These are phyloP conservation scores for Palythoa heliodiscus DNA, from an alignment of 92 coral and sea anemone species.

Conservation along the genomic window DNA sequence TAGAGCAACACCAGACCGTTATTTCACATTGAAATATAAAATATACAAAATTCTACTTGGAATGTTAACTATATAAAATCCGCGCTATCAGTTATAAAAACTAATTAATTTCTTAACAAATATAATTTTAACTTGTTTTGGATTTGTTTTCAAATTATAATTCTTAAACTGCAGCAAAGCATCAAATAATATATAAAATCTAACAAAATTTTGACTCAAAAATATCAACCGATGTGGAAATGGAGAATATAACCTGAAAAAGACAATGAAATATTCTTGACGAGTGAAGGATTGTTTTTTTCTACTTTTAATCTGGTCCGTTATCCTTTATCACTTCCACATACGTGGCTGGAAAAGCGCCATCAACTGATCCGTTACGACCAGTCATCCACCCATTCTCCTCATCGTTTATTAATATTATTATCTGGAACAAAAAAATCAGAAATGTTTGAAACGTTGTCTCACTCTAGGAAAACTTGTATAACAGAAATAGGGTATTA, in stretches of 20 bases:
- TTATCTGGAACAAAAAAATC: slow-evolving; percentile 57
- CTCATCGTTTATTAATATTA: slow-evolving; percentile 76
- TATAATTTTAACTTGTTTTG: neutral
- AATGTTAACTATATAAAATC: neutral
- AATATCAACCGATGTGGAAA: neutral
- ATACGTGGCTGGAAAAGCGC: slow-evolving; percentile 94
- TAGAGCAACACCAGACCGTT: neutral
- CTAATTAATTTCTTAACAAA: neutral
- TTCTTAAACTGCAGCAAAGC: neutral
- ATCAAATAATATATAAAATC: neutral
- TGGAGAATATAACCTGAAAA: neutral
- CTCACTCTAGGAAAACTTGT: too few species aligned
- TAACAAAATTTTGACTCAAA: neutral
- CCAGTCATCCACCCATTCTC: slow-evolving; percentile 99
- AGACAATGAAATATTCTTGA: neutral
- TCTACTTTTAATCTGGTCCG: slow-evolving; percentile 52
- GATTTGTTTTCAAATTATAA: too few species aligned
- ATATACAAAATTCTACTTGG: neutral
- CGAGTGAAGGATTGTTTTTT: neutral
- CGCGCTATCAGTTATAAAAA: neutral
- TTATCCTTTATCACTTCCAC: slow-evolving; percentile 72
- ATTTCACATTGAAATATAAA: neutral
- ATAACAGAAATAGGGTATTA: too few species aligned
- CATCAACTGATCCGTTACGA: slow-evolving; percentile 82
- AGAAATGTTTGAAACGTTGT: too few species aligned